Base-by-base conservation (phyloP, 2,113 vertebrate species). In the Chloropsis cyanopogon region DNA sequence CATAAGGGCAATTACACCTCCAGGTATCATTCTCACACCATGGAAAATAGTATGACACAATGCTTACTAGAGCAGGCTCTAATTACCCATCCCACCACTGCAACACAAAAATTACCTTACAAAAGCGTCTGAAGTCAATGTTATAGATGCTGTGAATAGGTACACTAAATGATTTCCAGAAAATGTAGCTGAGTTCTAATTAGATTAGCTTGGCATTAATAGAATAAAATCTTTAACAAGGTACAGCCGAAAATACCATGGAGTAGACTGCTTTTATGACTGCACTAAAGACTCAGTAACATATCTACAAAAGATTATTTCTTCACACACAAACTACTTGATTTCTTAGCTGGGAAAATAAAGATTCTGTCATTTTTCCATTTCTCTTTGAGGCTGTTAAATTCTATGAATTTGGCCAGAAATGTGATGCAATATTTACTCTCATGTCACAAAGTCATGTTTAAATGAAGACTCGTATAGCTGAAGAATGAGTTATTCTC, bases 1-100 rank as follows among this genome's bases (percentile, higher is more conserved):
- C 69, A 82, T 96, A 97, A 97, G 93, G 97, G 97, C 94, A 97
- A 97, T 97, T 97, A 96, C 91, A 96, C 96, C 97, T 97, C 89
- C 82, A 97, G 97, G 96, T 97, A 95, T 95, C 71, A 7, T 97
- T 95, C 95, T 90, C 77, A 86, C 85, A 82, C 95, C 87, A 92
- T 50, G 91, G 82, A 92, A 95, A 95, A 88, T 24, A 95, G 56
- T 54, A 86, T 64, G 77, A 90, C 73, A 88, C 66, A 87, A 69
- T 95, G 93, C 91, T 96, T 92, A 89, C 85, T 88, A 80, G 56
- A 97, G 85, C 82, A 90, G 72, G 44, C 87, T 97, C 86, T 95
- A 97, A 97, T 97, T 95, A 93, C 84, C 54, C 71, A 49, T 80
- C 49, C 28, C 37, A 78, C 70, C 47, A 84, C 73, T 28, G 65